These are phyloP conservation scores for Rhinopithecus roxellana DNA, from an alignment of 2,113 vertebrate species.

Conservation along the genomic window DNA sequence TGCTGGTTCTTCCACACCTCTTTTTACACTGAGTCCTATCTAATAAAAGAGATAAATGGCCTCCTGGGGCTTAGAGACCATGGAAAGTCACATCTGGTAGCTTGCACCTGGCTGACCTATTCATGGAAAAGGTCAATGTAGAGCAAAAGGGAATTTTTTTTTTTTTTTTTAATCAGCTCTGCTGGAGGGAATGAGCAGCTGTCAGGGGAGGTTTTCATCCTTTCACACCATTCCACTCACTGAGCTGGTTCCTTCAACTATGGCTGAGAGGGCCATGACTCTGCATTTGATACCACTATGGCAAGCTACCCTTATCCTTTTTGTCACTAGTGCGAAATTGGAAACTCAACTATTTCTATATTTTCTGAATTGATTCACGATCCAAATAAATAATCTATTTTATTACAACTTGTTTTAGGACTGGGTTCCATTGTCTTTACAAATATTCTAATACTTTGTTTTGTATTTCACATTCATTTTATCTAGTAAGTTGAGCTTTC, in stretches of 20 bases:
- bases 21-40: neutral
- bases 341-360: neutral
- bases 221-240: neutral
- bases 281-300: neutral
- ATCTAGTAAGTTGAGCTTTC: neutral
- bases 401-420: neutral
- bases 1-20: neutral
- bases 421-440: neutral
- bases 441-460: neutral
- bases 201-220: neutral
- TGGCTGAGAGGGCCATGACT: neutral
- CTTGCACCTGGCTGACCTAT: slow-evolving; percentile 64
- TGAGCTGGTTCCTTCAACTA: neutral
- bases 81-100: slow-evolving; percentile 54
- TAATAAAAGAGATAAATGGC: slow-evolving; percentile 52
- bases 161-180: neutral
- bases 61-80: neutral
- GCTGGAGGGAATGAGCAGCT: slow-evolving; percentile 46
- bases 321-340: neutral
- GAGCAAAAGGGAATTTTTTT: slow-evolving; percentile 11
- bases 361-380: neutral
- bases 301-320: neutral
- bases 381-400: neutral
- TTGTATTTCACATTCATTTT: neutral
- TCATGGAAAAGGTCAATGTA: slow-evolving; percentile 55